phyloP scores from a whole-genome alignment of 2,797 vertebrate genomes.

The Philypnodon macrostomus region DNA sequence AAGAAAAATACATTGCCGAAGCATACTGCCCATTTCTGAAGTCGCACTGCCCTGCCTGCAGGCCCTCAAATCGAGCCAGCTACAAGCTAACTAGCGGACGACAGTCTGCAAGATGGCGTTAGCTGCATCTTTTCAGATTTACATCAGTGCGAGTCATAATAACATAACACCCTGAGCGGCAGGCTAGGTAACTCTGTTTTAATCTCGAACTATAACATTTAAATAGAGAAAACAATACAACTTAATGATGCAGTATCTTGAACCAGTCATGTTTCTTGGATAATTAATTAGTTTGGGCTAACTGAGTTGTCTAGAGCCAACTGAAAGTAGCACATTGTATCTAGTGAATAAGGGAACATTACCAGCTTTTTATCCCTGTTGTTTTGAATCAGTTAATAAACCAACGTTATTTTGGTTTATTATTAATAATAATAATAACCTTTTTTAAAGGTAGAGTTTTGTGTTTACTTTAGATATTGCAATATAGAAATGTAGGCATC shows the following conservation, averaged over 20 bases:
- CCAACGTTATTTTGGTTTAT: too few species aligned
- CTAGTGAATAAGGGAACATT: not conserved
- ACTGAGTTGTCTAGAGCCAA: too few species aligned
- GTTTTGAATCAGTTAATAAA: not conserved
- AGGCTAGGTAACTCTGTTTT: not conserved
- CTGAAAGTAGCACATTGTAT: not conserved
- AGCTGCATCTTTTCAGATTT: slow-evolving; percentile 73
- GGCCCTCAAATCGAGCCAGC: slow-evolving; percentile 56
- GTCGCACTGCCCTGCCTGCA: slow-evolving; percentile 48
- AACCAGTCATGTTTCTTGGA: not conserved
- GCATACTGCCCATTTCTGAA: slow-evolving; percentile 3
- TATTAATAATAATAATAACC: too few species aligned
- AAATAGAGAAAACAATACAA: not conserved
- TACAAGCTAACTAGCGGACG: slow-evolving; percentile 73
- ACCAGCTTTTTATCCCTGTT: not conserved
- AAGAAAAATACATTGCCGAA: not conserved
- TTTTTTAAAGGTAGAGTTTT: not conserved
- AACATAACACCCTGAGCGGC: slow-evolving; percentile 20
- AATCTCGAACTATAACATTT: not conserved
- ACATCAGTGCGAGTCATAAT: slow-evolving; percentile 59
- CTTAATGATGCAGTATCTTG: not conserved
- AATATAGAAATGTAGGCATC: not conserved
- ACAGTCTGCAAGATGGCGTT: slow-evolving; percentile 94
- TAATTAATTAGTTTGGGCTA: not conserved
- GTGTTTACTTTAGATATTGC: not conserved